Evolutionary conservation across 2,113 vertebrate species (phyloP), one percentile per base, ranked within the genome.

Genomic region (Brachirus orientalis): DNA sequence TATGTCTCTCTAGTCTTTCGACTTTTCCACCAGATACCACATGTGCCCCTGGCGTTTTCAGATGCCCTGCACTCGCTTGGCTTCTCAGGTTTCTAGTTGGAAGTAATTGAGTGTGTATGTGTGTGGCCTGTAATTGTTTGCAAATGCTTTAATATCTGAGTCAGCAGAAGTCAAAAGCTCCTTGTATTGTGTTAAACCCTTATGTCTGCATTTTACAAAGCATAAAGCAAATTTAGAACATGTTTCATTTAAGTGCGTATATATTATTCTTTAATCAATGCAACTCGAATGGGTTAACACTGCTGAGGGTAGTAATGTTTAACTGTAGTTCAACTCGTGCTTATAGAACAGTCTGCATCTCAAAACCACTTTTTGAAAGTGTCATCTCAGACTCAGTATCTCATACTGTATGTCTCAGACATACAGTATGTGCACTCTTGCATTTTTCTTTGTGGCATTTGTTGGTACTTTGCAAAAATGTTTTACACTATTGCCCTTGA

Each of bases 121-220:
- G 74, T 79, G 79, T 75, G 78, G 77, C 45, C 75, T 53, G 1
- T 69, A 86, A 86, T 73, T 18, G 70, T 74, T 86, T 57, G 68
- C 58, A 87, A 85, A 86, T 80, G 66, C 35, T 36, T 47, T 62
- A 0, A 36, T 57, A 36, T 57, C 52, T 20, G 43, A 72, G 55
- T 62, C 55, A 53, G 62, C 35, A 63, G 40, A 55, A 71, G n/a
- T 45, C 19, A 8, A n/a, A 36, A 16, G 19, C 36, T 45, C 28
- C 55, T 20, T 11, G 10, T 5, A 17, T 33, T 53, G 14, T 0
- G 22, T 48, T 38, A 48, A 70, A 38, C 10, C 6, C 10, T 37
- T 17, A 40, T 6, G 59, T 19, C 6, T 57, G 35, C 16, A 13
- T 35, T 35, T n/a, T 7, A 22, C 7, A 22, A 9, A 50, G 8